Conservation (phyloP, 2,113 vertebrate genomes). For the Microcebus lehilahytsara region DNA sequence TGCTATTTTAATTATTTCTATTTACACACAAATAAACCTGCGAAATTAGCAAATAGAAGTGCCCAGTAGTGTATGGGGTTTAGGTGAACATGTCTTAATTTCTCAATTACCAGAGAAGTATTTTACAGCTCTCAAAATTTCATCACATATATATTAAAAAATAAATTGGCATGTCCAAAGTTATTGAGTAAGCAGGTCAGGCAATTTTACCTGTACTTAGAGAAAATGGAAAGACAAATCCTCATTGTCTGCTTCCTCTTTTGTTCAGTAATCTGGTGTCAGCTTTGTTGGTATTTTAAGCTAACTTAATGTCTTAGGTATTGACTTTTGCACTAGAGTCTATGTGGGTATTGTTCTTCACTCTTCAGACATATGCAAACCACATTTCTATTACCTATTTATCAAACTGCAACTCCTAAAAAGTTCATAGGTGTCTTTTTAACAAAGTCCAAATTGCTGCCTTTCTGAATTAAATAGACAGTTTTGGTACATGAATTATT, state of each 20-base stretch:
- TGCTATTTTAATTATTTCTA: background rate
- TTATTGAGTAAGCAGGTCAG: background rate
- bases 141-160: background rate
- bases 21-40: background rate
- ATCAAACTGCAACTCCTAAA: conserved; percentile 46
- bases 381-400: conserved; percentile 58
- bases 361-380: conserved; percentile 40
- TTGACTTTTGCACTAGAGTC: conserved; percentile 1
- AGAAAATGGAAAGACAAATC: background rate
- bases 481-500: conserved; percentile 32
- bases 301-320: conserved; percentile 12
- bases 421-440: conserved; percentile 48
- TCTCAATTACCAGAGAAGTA: conserved; percentile 22
- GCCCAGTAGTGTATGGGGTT: background rate
- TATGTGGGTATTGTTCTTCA: background rate
- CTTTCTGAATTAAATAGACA: conserved; percentile 54
- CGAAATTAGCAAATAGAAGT: conserved; percentile 4
- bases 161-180: background rate
- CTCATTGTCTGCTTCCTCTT: background rate
- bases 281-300: conserved; percentile 50
- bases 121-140: conserved; percentile 42
- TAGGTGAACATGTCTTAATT: background rate
- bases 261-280: conserved; percentile 20
- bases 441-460: conserved; percentile 32
- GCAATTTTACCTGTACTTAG: background rate